Conservation (phyloP, 2,797 vertebrate genomes). For the Nasua narica region DNA sequence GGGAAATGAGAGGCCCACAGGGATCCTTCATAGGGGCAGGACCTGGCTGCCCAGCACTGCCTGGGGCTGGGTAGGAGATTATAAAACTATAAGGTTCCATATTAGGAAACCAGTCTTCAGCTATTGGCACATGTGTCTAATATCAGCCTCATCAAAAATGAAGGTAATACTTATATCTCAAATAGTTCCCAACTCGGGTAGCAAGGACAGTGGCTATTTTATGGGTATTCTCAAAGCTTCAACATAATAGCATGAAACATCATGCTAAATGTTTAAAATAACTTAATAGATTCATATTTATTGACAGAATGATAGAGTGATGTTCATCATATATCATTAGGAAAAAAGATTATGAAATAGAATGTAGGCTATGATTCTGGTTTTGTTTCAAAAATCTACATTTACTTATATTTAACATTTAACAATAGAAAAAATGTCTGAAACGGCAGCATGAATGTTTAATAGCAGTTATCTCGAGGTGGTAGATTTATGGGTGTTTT, state of each 20-base stretch:
- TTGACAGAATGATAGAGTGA: background rate
- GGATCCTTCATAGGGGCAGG: fast-evolving
- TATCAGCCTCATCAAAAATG: background rate
- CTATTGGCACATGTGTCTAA: background rate
- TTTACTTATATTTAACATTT: background rate
- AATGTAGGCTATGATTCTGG: background rate
- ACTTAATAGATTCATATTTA: background rate
- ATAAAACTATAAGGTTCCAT: background rate
- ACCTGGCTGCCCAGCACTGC: background rate
- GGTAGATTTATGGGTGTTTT: background rate
- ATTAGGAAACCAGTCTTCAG: background rate
- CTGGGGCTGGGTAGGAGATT: background rate
- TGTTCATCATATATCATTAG: background rate
- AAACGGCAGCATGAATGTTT: background rate
- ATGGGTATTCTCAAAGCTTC: background rate
- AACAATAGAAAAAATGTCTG: background rate
- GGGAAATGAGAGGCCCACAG: background rate
- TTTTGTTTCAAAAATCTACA: background rate
- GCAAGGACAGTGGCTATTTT: background rate
- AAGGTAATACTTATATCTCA: background rate
- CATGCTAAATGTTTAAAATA: background rate
- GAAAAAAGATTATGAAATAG: background rate
- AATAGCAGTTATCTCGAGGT: background rate
- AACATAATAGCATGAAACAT: background rate
- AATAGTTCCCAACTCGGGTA: background rate